Evolutionary conservation across 2,797 vertebrate species (phyloP).

Genomic region (Rhinichthys osculus): DNA sequence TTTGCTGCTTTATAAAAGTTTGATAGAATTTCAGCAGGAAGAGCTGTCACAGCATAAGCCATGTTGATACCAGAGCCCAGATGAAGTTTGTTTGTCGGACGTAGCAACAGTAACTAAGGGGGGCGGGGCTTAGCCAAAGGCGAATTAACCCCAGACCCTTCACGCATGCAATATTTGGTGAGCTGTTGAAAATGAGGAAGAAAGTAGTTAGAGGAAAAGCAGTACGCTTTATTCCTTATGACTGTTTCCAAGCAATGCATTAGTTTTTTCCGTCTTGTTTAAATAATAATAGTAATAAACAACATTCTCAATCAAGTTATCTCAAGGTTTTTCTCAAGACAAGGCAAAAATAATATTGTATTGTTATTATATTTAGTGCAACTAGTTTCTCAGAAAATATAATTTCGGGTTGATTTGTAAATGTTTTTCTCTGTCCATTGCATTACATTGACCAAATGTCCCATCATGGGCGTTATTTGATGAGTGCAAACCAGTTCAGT

Average conservation of each 20-base stretch:
- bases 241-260: neutral
- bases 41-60: too few relatives aligned
- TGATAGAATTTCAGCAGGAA: too few relatives aligned
- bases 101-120: too few relatives aligned
- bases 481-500: slow-evolving; percentile 7
- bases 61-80: too few relatives aligned
- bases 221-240: neutral
- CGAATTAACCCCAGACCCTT: slow-evolving; percentile 1
- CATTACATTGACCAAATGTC: neutral
- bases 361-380: neutral
- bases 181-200: neutral
- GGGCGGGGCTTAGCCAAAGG: too few relatives aligned
- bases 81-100: too few relatives aligned
- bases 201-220: neutral
- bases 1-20: too few relatives aligned
- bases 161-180: slow-evolving; percentile 7
- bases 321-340: neutral
- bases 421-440: neutral
- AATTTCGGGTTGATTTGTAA: neutral
- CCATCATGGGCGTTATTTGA: neutral
- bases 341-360: neutral
- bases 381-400: neutral
- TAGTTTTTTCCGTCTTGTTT: neutral
- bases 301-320: neutral
- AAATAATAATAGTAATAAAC: neutral